Conservation (phyloP, 2,113 vertebrate genomes). For the mouse (Mus musculus) region GRCm39 chr15:90552001-90552500, state of each 20-base stretch:
- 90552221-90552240: neutral
- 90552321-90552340: neutral
- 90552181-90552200: neutral
- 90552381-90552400: conserved; percentile 35
- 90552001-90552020: neutral
- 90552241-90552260: neutral
- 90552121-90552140: neutral
- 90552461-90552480: conserved; percentile 10
- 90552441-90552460: neutral
- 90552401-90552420: neutral
- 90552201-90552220: neutral
- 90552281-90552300: neutral
- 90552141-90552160: neutral
- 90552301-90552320: neutral
- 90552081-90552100: neutral
- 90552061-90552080: neutral
- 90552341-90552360: neutral
- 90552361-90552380: neutral
- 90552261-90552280: neutral
- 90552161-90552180: neutral
- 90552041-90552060: neutral
- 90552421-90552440: neutral
- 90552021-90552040: neutral
- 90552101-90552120: neutral
- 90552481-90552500: conserved; percentile 9